A percentile compares a stretch with the other conserved stretches of the same genome.
Evolutionary conservation across 2,113 vertebrate species (phyloP).

Genomic region (Zapornia atra): DNA sequence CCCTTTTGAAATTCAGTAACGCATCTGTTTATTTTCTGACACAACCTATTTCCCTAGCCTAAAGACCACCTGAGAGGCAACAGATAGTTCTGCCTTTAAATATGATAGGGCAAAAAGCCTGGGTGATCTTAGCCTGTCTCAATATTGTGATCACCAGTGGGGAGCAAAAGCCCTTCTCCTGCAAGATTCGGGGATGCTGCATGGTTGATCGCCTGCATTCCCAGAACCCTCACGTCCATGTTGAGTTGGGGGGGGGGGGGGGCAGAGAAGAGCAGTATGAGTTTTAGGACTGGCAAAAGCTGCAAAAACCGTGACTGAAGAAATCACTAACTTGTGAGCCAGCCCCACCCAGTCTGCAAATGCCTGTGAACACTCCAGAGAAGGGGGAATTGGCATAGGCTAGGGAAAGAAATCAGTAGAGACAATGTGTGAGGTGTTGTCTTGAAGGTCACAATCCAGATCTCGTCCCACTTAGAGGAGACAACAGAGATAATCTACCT

Average conservation of each 20-base stretch:
- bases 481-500: not conserved
- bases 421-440: not conserved
- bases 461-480: not conserved
- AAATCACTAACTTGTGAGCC: not conserved
- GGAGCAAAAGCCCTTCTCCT: not conserved
- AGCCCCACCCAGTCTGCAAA: not conserved
- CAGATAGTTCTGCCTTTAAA: conserved; percentile 64
- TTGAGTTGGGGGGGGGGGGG: not conserved
- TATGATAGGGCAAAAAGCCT: conserved; percentile 23
- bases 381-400: not conserved
- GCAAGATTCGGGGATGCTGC: not conserved
- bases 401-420: not conserved
- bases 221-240: not conserved
- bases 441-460: not conserved
- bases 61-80: conserved; percentile 44
- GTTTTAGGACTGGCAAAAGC: not conserved
- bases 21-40: not conserved
- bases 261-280: not conserved
- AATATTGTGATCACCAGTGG: not conserved
- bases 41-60: conserved; percentile 12
- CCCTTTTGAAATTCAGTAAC: conserved; percentile 27
- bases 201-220: not conserved
- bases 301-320: not conserved
- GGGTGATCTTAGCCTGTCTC: conserved; percentile 1
- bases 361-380: not conserved